These are phyloP conservation scores for Hypomesus transpacificus DNA, from an alignment of 2,113 vertebrate genomes.

Conservation along the genomic window DNA sequence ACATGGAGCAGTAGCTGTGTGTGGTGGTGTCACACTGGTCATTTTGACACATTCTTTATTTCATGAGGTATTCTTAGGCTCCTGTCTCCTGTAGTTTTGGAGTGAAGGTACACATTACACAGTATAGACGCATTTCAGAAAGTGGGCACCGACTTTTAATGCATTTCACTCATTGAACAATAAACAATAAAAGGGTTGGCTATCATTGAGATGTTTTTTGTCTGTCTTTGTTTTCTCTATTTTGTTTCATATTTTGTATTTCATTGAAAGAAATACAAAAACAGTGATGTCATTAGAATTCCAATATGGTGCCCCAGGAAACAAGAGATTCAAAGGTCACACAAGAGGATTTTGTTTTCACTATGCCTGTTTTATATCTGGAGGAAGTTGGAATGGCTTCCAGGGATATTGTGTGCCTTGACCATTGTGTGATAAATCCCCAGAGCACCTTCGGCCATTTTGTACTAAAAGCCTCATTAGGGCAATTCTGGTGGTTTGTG, in stretches of 20 bases:
- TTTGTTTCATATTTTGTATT: no score
- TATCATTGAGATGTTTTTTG: no score
- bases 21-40: background rate
- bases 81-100: background rate
- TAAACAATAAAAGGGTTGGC: no score
- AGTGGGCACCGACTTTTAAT: no score
- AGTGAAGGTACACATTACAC: background rate
- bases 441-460: background rate
- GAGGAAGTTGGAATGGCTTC: no score
- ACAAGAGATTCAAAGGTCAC: background rate
- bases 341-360: background rate
- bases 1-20: background rate
- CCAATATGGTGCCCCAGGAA: no score
- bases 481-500: background rate
- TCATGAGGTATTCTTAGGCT: background rate
- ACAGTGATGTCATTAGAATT: no score
- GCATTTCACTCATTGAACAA: no score
- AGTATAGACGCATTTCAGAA: no score
- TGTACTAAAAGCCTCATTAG: background rate
- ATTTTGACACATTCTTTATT: background rate
- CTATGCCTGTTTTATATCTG: background rate
- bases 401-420: background rate
- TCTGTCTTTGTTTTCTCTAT: no score
- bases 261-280: no score
- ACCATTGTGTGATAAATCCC: background rate